Conservation (phyloP, 1,140 invertebrate genomes). For the Ylistrum balloti region DNA sequence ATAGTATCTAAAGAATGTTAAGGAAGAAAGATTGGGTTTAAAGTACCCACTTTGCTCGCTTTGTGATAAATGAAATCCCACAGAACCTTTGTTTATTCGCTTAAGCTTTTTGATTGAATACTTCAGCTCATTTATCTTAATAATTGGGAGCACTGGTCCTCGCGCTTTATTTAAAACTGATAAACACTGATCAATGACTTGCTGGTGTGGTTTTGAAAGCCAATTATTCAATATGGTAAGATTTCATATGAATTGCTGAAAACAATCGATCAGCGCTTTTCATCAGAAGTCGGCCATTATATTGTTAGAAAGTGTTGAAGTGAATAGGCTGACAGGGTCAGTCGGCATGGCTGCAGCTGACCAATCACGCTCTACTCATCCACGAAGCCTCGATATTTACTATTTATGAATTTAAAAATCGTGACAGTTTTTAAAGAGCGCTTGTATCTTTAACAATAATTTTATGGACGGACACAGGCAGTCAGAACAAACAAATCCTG, state of each 20-base stretch:
- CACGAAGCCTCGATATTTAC: no score
- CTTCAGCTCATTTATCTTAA: conserved; percentile 45
- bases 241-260: conserved; percentile 44
- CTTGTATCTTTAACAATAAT: no score
- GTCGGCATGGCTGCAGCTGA: no score
- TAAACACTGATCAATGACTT: conserved; percentile 46
- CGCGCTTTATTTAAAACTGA: conserved; percentile 48
- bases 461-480: no score
- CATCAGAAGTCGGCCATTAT: conserved; percentile 45
- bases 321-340: not conserved
- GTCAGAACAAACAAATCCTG: no score
- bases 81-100: conserved; percentile 47
- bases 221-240: conserved; percentile 41
- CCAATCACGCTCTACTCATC: no score
- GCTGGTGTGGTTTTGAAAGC: conserved; percentile 15
- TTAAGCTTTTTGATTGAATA: conserved; percentile 49
- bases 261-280: conserved; percentile 49
- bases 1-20: conserved; percentile 48
- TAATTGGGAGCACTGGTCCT: conserved; percentile 46
- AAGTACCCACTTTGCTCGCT: conserved; percentile 34
- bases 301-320: conserved; percentile 40
- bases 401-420: no score
- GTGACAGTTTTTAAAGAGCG: no score
- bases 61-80: conserved; percentile 44
- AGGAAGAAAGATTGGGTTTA: conserved; percentile 44